Conservation (phyloP, 30 jellyfish, hydroid and myxozoan species). For the Aurelia sp. region DNA sequence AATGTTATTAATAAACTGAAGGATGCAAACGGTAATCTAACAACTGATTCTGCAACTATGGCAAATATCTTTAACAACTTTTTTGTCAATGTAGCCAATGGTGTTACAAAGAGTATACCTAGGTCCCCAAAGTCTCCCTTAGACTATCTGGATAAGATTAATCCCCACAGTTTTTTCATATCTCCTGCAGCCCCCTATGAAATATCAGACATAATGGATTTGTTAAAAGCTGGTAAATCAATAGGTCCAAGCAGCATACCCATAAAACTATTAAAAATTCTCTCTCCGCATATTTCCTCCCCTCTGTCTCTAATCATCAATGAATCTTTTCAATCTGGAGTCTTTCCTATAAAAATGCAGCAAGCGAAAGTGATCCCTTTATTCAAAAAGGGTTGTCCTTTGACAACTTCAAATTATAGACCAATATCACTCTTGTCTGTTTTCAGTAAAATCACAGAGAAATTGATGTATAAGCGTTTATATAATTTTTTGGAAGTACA, state of each 20-base stretch:
- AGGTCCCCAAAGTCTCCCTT: slow-evolving; percentile 44
- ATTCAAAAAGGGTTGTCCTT: slow-evolving; percentile 45
- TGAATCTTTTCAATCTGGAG: slow-evolving; percentile 45
- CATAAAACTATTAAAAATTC: slow-evolving; percentile 25
- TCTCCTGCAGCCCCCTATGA: neutral
- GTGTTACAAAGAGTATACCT: slow-evolving; percentile 40
- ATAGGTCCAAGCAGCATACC: slow-evolving; percentile 59
- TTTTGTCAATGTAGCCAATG: slow-evolving; percentile 42
- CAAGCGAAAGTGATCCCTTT: slow-evolving; percentile 55
- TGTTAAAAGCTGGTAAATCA: slow-evolving; percentile 14
- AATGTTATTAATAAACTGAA: slow-evolving; percentile 18
- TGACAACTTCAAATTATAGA: slow-evolving; percentile 47
- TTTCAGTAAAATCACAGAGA: too few species aligned
- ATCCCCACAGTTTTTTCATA: slow-evolving; percentile 37
- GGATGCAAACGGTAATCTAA: slow-evolving; percentile 63
- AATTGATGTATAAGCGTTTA: too few species aligned
- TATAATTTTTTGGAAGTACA: too few species aligned
- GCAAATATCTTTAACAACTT: slow-evolving; percentile 38
- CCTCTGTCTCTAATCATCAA: slow-evolving; percentile 45
- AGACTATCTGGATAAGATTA: slow-evolving; percentile 3
- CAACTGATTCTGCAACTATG: slow-evolving; percentile 56
- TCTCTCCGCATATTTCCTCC: slow-evolving; percentile 46
- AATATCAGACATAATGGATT: too few species aligned
- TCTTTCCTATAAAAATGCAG: slow-evolving; percentile 42
- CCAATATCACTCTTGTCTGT: slow-evolving; percentile 51